A percentile compares a stretch with the other conserved stretches of the same genome.
Conservation (phyloP, 2,888 invertebrate genomes). For the Acholoe squamosa region DNA sequence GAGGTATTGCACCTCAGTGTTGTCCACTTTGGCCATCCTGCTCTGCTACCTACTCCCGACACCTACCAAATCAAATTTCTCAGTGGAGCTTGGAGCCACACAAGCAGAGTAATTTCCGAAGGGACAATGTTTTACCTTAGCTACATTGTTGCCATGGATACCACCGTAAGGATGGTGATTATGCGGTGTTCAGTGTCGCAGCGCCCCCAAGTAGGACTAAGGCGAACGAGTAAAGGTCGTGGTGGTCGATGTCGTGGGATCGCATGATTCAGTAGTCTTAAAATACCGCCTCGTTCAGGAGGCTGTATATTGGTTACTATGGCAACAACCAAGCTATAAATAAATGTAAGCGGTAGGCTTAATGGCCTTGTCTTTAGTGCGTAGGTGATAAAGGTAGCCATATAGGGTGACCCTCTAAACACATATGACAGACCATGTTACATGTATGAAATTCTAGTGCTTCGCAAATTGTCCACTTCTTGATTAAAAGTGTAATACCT, state of each 20-base stretch:
- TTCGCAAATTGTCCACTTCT: too few relatives aligned
- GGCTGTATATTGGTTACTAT: neutral
- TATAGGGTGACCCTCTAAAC: too few relatives aligned
- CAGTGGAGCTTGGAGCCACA: neutral
- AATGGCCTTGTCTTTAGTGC: neutral
- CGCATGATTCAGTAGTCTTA: conserved; percentile 15
- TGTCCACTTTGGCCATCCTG: neutral
- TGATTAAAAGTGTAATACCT: too few relatives aligned
- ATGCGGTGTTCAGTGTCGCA: conserved; percentile 18
- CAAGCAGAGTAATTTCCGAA: conserved; percentile 44
- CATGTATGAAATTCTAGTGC: too few relatives aligned
- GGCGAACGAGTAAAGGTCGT: conserved; percentile 35
- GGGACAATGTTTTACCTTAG: conserved; percentile 49
- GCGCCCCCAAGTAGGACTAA: neutral
- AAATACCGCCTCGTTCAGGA: neutral
- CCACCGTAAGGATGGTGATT: conserved; percentile 42
- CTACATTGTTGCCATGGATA: conserved; percentile 45
- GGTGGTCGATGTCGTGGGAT: conserved; percentile 14
- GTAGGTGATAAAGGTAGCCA: too few relatives aligned
- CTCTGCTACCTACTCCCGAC: neutral
- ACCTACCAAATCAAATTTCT: conserved; percentile 36
- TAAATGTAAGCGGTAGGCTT: neutral
- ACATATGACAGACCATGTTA: too few relatives aligned
- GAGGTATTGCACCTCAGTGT: neutral
- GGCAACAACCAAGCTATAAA: neutral